These are phyloP conservation scores for Hypotaenidia okinawae DNA, from an alignment of 2,797 vertebrate species.

Conservation along the genomic window DNA sequence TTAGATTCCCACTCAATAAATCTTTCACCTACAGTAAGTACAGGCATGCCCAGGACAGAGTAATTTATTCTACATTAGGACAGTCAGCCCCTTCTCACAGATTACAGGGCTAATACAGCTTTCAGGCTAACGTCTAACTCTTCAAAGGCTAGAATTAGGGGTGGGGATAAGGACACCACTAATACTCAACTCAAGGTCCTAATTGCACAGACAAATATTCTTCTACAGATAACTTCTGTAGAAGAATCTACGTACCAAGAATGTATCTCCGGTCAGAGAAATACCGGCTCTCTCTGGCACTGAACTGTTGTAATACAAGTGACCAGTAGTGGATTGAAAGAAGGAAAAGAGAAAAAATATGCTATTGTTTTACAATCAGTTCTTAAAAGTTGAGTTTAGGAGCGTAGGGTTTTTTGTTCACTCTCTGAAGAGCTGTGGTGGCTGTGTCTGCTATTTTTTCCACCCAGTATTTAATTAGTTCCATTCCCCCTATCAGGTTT, in stretches of 20 bases:
- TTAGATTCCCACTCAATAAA: background rate
- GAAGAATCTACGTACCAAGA: background rate
- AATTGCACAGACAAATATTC: background rate
- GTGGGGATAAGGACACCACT: background rate
- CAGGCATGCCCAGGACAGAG: background rate
- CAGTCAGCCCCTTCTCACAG: background rate
- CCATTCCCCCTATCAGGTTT: background rate
- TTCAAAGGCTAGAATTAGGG: background rate
- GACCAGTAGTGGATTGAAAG: background rate
- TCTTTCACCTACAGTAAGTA: background rate
- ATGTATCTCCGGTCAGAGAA: background rate
- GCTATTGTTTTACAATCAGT: background rate
- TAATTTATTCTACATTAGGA: background rate
- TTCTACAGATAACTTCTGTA: background rate
- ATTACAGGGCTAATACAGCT: background rate
- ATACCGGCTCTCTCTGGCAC: background rate
- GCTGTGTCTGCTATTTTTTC: background rate
- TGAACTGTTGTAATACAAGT: background rate
- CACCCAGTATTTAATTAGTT: background rate
- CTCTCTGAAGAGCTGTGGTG: background rate
- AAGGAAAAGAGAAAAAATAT: background rate
- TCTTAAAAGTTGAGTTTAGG: background rate
- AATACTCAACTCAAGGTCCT: background rate
- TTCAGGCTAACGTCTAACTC: background rate
- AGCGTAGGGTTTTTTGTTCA: background rate